These are phyloP conservation scores for Laterallus jamaicensis DNA, from an alignment of 2,113 vertebrate species.

Conservation along the genomic window DNA sequence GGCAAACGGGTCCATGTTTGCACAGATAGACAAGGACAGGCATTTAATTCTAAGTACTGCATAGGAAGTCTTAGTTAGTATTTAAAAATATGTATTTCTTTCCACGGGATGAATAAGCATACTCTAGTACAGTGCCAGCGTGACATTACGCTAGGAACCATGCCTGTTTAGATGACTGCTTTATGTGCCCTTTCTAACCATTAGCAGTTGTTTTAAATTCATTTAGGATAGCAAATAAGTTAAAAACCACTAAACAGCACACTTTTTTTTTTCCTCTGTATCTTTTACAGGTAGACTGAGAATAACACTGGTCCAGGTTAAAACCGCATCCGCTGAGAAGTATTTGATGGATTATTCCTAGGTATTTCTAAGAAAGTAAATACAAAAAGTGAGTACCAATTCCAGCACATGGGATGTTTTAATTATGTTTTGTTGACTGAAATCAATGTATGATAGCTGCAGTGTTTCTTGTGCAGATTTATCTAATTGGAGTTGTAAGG, in stretches of 20 bases:
- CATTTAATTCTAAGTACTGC: background rate
- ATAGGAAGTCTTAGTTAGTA: background rate
- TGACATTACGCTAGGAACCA: background rate
- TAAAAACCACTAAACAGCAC: background rate
- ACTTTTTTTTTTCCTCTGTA: background rate
- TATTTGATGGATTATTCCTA: slow-evolving; percentile 82
- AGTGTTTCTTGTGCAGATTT: background rate
- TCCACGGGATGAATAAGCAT: background rate
- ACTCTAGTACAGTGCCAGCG: background rate
- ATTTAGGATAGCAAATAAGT: background rate
- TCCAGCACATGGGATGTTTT: slow-evolving; percentile 10
- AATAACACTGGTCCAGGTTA: slow-evolving; percentile 59
- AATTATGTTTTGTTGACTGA: slow-evolving; percentile 20
- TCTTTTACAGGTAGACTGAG: slow-evolving; percentile 81
- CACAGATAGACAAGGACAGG: background rate
- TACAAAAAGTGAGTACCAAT: slow-evolving; percentile 70
- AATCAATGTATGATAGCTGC: background rate
- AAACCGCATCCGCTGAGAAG: slow-evolving; percentile 60
- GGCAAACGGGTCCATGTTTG: background rate
- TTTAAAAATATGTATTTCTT: background rate
- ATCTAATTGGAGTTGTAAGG: background rate
- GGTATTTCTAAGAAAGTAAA: slow-evolving; percentile 69
- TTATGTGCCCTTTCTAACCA: background rate
- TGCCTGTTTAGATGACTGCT: background rate
- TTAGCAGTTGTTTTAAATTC: background rate